phyloP scores from a whole-genome alignment of 2,797 vertebrate species.

The Pipistrellus pygmaeus region DNA sequence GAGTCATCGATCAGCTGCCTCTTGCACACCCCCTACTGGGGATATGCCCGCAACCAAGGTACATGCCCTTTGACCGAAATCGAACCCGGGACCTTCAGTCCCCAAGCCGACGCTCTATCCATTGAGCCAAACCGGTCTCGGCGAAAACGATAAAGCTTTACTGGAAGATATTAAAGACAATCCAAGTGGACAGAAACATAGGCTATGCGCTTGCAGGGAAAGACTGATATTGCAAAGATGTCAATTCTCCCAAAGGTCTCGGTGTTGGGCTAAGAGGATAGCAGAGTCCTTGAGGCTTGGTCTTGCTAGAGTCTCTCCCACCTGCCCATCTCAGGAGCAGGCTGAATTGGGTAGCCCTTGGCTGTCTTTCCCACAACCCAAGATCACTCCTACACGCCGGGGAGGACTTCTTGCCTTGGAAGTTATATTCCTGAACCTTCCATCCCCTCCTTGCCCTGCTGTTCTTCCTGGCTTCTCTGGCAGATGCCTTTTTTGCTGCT shows the following conservation, averaged over 20 bases:
- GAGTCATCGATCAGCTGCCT: too few relatives aligned
- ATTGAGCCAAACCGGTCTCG: too few relatives aligned
- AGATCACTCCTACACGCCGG: background rate
- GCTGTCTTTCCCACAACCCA: background rate
- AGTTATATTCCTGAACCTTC: background rate
- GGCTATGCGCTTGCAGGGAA: background rate
- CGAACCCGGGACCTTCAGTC: too few relatives aligned
- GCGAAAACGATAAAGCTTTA: constrained; percentile 8
- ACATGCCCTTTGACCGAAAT: too few relatives aligned
- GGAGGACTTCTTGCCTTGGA: background rate
- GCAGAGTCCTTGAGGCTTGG: background rate
- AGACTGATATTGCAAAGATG: background rate
- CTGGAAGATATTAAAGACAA: background rate
- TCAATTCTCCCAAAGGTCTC: background rate
- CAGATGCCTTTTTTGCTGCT: background rate
- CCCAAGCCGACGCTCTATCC: too few relatives aligned
- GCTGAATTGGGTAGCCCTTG: background rate
- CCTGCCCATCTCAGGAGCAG: background rate
- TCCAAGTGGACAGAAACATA: background rate
- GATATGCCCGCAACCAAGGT: too few relatives aligned
- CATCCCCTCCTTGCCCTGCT: background rate
- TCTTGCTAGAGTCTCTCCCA: background rate
- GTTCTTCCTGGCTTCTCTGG: background rate
- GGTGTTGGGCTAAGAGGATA: background rate
- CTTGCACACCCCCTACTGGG: too few relatives aligned